These are phyloP conservation scores for Teleogryllus occipitalis DNA, from an alignment of 1,140 invertebrate genomes.

Conservation along the genomic window DNA sequence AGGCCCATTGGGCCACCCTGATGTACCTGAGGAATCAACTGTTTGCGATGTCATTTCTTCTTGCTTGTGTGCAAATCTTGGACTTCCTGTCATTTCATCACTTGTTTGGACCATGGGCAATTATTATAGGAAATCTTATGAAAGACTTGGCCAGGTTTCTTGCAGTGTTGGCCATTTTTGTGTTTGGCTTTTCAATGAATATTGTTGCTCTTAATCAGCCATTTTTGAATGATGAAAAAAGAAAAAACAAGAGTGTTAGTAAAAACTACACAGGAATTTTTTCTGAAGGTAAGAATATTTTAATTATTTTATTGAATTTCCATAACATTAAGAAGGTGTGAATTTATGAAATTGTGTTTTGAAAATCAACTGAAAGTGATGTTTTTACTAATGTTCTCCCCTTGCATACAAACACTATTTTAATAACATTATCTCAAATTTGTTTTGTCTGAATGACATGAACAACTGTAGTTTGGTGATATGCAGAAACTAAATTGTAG, in stretches of 20 bases:
- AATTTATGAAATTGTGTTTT: background rate
- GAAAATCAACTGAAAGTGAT: background rate
- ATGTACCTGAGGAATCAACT: conserved; percentile 94
- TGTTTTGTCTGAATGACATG: no score
- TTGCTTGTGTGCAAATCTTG: conserved; percentile 94
- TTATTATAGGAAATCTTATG: conserved; percentile 82
- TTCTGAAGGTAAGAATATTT: conserved; percentile 59
- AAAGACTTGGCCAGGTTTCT: conserved; percentile 91
- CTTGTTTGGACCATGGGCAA: conserved; percentile 96
- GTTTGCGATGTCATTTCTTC: conserved; percentile 85
- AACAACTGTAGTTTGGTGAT: no score
- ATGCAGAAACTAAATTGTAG: no score
- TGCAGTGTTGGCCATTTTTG: conserved; percentile 93
- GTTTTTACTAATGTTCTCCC: background rate
- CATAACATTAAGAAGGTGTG: background rate
- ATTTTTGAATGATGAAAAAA: conserved; percentile 38
- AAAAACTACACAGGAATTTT: conserved; percentile 41
- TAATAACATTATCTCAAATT: no score
- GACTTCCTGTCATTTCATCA: conserved; percentile 98
- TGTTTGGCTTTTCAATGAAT: conserved; percentile 97
- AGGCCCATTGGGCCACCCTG: conserved; percentile 66
- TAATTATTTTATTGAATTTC: background rate
- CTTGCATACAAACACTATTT: no score
- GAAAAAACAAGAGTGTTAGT: background rate
- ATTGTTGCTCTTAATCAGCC: conserved; percentile 93